Conservation (phyloP, 2,888 invertebrate species). For the Therioaphis trifolii region DNA sequence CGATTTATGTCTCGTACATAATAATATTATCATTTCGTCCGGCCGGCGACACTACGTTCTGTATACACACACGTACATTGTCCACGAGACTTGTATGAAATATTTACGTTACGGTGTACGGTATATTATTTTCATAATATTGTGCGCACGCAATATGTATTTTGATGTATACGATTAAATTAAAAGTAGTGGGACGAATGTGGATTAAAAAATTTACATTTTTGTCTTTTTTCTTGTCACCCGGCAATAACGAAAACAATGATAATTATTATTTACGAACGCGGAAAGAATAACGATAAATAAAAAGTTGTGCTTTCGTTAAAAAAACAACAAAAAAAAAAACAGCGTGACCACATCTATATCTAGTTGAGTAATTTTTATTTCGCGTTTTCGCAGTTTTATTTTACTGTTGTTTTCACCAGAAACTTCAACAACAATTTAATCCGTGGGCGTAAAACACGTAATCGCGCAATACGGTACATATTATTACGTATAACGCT, state of each 20-base stretch:
- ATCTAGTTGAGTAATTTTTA: conserved; percentile 16
- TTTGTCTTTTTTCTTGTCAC: too few relatives aligned
- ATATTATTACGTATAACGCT: too few relatives aligned
- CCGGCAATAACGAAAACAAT: neutral
- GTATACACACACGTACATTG: too few relatives aligned
- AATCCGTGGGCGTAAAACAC: neutral
- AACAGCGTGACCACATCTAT: neutral
- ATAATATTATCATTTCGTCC: too few relatives aligned
- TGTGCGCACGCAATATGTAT: too few relatives aligned
- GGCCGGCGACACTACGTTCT: too few relatives aligned
- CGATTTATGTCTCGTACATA: too few relatives aligned
- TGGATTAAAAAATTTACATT: conserved; percentile 12
- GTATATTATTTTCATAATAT: neutral
- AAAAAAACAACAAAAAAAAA: too few relatives aligned
- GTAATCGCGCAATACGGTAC: too few relatives aligned
- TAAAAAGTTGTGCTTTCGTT: neutral
- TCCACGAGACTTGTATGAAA: too few relatives aligned
- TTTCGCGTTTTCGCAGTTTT: neutral
- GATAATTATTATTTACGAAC: neutral
- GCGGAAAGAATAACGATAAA: conserved; percentile 10
- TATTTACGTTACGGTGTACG: too few relatives aligned
- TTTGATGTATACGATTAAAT: neutral
- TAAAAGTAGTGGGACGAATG: conserved; percentile 32
- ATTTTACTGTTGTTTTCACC: conserved; percentile 11
- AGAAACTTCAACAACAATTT: conserved; percentile 15